Percentiles rank a stretch among this genome's conserved stretches.
Conservation (phyloP, 2,888 invertebrate species). For the Oasisia sp. region DNA sequence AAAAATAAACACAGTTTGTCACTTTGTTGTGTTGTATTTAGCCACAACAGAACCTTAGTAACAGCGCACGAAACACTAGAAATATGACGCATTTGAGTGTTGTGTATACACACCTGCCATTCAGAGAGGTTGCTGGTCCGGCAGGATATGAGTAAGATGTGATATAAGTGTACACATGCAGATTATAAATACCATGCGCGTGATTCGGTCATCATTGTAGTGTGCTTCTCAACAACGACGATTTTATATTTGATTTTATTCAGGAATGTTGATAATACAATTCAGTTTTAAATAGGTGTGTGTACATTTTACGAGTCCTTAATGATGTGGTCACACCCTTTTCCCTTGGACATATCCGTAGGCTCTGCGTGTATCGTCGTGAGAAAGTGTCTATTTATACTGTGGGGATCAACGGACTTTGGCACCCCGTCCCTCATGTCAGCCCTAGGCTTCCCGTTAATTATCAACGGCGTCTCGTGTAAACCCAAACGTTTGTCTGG, state of each 20-base stretch:
- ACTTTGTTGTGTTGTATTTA: not conserved
- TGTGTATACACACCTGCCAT: not conserved
- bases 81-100: not conserved
- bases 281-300: not conserved
- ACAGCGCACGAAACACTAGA: not conserved
- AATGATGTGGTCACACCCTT: not conserved
- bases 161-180: not conserved
- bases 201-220: not conserved
- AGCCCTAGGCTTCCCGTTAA: not conserved
- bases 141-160: not conserved
- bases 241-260: conserved; percentile 5
- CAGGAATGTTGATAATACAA: not conserved
- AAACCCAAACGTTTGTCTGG: not conserved
- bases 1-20: not conserved
- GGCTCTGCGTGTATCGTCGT: not conserved
- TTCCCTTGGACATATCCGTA: not conserved
- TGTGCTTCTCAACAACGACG: not conserved
- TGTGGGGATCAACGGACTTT: not conserved
- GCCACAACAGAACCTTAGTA: not conserved
- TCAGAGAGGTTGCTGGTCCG: not conserved
- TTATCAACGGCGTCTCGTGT: not conserved
- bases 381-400: conserved; percentile 5
- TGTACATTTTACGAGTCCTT: not conserved
- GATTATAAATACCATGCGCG: not conserved
- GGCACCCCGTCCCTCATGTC: not conserved